Percentiles rank a stretch among this genome's conserved stretches.
These are phyloP conservation scores for Proterorhinus semilunaris DNA, from an alignment of 2,113 vertebrate species.

Conservation along the genomic window DNA sequence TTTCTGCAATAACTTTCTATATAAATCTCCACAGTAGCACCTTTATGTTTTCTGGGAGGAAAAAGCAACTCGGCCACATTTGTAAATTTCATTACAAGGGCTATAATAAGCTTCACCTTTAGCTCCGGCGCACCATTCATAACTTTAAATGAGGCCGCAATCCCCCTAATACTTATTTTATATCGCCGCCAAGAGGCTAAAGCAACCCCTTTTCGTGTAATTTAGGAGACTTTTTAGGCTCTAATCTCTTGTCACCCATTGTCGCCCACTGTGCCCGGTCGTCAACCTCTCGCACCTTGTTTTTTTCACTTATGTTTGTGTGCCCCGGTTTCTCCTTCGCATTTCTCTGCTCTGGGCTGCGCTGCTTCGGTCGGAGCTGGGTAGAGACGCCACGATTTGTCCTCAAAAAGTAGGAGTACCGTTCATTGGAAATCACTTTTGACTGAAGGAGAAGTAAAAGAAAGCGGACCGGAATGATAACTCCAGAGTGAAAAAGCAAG, in stretches of 20 bases:
- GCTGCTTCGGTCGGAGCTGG: too few species aligned
- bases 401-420: too few species aligned
- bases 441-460: too few species aligned
- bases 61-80: slow-evolving; percentile 12
- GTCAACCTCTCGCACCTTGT: not conserved
- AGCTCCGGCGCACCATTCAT: not conserved
- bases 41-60: not conserved
- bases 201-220: not conserved
- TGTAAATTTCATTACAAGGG: slow-evolving; percentile 5
- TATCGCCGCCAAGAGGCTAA: slow-evolving; percentile 6
- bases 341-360: not conserved
- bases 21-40: not conserved
- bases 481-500: too few species aligned
- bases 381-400: too few species aligned
- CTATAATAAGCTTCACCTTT: slow-evolving; percentile 4
- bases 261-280: slow-evolving; percentile 5
- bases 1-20: slow-evolving; percentile 1
- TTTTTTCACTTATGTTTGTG: not conserved
- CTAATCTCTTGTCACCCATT: slow-evolving; percentile 9
- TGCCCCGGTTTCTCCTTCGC: slow-evolving; percentile 6
- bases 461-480: too few species aligned
- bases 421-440: too few species aligned
- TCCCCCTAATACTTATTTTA: not conserved
- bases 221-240: slow-evolving; percentile 3
- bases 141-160: slow-evolving; percentile 7